A percentile compares a stretch with the other conserved stretches of the same genome.
phyloP scores from a whole-genome alignment of 1,140 invertebrate species.

The Bacillus rossius region DNA sequence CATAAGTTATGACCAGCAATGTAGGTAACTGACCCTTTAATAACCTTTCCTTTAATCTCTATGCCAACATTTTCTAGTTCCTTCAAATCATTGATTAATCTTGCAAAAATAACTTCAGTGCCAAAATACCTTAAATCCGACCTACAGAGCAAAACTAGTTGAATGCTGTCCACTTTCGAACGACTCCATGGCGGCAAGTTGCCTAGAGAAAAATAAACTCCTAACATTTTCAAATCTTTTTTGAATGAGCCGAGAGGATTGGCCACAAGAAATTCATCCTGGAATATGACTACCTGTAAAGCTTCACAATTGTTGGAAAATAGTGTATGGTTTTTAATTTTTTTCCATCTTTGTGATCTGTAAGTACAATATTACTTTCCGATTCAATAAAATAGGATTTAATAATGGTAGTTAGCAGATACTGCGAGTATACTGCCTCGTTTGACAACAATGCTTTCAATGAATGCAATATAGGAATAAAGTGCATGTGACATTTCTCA shows the following conservation, averaged over 20 bases:
- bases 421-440: too few species aligned
- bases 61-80: neutral
- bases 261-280: constrained; percentile 4
- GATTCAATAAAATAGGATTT: too few species aligned
- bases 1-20: constrained; percentile 33
- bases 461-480: too few species aligned
- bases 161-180: neutral
- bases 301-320: neutral
- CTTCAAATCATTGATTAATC: neutral
- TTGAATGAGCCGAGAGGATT: neutral
- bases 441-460: too few species aligned
- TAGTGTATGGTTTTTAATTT: too few species aligned
- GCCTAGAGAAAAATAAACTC: constrained; percentile 1
- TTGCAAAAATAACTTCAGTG: neutral
- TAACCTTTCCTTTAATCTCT: neutral
- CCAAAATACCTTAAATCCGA: constrained; percentile 1
- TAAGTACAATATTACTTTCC: too few species aligned
- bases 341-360: too few species aligned
- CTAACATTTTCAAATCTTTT: neutral
- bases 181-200: constrained; percentile 3
- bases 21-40: constrained; percentile 29
- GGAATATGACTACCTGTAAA: constrained; percentile 3
- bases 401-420: too few species aligned
- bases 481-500: too few species aligned
- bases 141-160: constrained; percentile 6